Conservation (phyloP, 2,888 invertebrate genomes). For the Cephus sareptanus region DNA sequence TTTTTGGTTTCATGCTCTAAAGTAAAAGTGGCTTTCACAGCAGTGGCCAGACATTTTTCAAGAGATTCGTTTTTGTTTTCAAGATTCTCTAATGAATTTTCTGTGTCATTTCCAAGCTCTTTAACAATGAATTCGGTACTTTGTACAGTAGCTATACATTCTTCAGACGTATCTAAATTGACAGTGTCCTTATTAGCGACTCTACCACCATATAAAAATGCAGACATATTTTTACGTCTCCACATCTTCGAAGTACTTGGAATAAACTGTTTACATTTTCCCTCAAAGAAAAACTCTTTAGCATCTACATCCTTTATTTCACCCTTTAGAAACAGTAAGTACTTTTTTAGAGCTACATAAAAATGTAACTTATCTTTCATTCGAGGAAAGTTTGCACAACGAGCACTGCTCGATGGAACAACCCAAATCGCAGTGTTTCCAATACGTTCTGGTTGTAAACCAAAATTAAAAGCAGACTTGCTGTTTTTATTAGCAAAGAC, state of each 20-base stretch:
- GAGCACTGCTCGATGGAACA: conserved; percentile 61
- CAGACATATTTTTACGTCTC: conserved; percentile 53
- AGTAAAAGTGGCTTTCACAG: not conserved
- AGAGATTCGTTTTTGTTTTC: conserved; percentile 14
- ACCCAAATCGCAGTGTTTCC: conserved; percentile 58
- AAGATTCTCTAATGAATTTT: conserved; percentile 18
- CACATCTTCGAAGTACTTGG: conserved; percentile 60
- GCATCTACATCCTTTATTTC: conserved; percentile 45
- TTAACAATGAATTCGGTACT: conserved; percentile 51
- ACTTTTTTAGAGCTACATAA: conserved; percentile 54
- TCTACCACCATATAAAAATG: conserved; percentile 53
- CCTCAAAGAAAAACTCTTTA: conserved; percentile 53
- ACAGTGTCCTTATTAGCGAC: conserved; percentile 55
- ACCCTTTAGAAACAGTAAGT: conserved; percentile 51
- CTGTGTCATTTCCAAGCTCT: conserved; percentile 1
- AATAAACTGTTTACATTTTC: conserved; percentile 50
- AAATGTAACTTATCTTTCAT: conserved; percentile 62
- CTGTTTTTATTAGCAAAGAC: conserved; percentile 48
- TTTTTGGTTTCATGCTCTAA: not conserved
- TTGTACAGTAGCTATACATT: conserved; percentile 39
- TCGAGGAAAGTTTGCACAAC: conserved; percentile 61
- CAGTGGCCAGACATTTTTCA: not conserved
- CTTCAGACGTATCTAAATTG: conserved; percentile 46
- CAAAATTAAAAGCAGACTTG: conserved; percentile 51
- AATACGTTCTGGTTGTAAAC: conserved; percentile 52